Percentiles rank a stretch among this genome's conserved stretches.
phyloP scores from a whole-genome alignment of 1,140 invertebrate genomes.

The Trissolcus basalis region DNA sequence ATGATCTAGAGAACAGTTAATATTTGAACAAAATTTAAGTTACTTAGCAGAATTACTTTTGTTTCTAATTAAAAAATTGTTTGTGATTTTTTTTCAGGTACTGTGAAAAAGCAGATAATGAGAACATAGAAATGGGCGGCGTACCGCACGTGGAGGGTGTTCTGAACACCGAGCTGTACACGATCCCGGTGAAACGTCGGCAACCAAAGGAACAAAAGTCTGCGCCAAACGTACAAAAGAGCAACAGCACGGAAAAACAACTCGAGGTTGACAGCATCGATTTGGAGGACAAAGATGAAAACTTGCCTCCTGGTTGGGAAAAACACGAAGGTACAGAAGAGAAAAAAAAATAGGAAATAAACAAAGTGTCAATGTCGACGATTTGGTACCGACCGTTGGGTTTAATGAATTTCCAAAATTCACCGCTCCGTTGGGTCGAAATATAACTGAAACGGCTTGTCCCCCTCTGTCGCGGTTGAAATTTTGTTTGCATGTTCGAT shows the following conservation, averaged over 20 bases:
- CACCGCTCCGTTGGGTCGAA: too few relatives aligned
- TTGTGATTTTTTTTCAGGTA: slow-evolving; percentile 68
- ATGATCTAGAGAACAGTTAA: too few relatives aligned
- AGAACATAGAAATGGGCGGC: slow-evolving; percentile 76
- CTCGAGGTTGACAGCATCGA: slow-evolving; percentile 74
- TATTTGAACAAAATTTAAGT: too few relatives aligned
- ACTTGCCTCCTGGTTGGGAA: slow-evolving; percentile 91
- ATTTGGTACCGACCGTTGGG: too few relatives aligned
- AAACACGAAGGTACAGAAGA: slow-evolving; percentile 87
- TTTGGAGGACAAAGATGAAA: slow-evolving; percentile 75
- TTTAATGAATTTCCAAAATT: too few relatives aligned
- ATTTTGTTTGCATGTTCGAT: too few relatives aligned
- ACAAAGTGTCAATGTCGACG: too few relatives aligned
- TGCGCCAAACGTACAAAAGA: slow-evolving; percentile 66
- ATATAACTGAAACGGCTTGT: too few relatives aligned
- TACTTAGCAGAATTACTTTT: too few relatives aligned
- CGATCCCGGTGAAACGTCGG: slow-evolving; percentile 83
- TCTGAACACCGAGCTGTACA: slow-evolving; percentile 85
- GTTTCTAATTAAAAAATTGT: slow-evolving; percentile 55
- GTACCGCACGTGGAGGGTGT: slow-evolving; percentile 82
- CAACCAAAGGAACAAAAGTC: slow-evolving; percentile 74
- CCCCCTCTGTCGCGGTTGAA: too few relatives aligned
- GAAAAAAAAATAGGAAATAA: too few relatives aligned
- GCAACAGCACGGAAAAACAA: slow-evolving; percentile 69
- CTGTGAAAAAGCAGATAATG: slow-evolving; percentile 78